A percentile compares a stretch with the other conserved stretches of the same genome.
phyloP scores from a whole-genome alignment of 1,140 invertebrate species.

The Eurosta solidaginis region DNA sequence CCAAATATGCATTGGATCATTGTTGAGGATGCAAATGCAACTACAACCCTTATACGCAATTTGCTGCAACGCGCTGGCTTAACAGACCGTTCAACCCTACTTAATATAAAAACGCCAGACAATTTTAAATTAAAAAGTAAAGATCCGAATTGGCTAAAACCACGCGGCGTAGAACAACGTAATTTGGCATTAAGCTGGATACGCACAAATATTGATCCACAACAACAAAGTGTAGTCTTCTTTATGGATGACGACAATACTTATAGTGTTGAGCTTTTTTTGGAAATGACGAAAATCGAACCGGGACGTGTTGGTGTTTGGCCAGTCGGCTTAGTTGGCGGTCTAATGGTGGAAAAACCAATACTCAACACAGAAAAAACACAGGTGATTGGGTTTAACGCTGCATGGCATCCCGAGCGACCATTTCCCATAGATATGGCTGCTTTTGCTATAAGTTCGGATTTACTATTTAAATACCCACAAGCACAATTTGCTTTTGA shows the following conservation, averaged over 20 bases:
- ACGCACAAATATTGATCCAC: slow-evolving; percentile 66
- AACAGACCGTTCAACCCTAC: slow-evolving; percentile 46
- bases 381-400: slow-evolving; percentile 83
- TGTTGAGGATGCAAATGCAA: slow-evolving; percentile 83
- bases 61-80: slow-evolving; percentile 72
- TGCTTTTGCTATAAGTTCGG: slow-evolving; percentile 92
- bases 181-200: slow-evolving; percentile 91
- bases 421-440: slow-evolving; percentile 98
- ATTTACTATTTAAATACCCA: slow-evolving; percentile 75
- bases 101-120: slow-evolving; percentile 63
- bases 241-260: slow-evolving; percentile 98
- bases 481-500: slow-evolving; percentile 80
- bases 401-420: slow-evolving; percentile 82
- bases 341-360: slow-evolving; percentile 84
- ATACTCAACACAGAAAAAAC: slow-evolving; percentile 69
- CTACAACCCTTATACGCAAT: slow-evolving; percentile 78
- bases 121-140: slow-evolving; percentile 70
- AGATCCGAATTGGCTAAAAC: slow-evolving; percentile 87
- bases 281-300: slow-evolving; percentile 72
- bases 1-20: slow-evolving; percentile 95
- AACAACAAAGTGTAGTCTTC: slow-evolving; percentile 82
- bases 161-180: slow-evolving; percentile 91
- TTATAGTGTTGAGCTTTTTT: slow-evolving; percentile 76
- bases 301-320: slow-evolving; percentile 84
- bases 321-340: slow-evolving; percentile 95